These are phyloP conservation scores for Tragelaphus buxtoni DNA, from an alignment of 2,113 vertebrate genomes.

Conservation along the genomic window DNA sequence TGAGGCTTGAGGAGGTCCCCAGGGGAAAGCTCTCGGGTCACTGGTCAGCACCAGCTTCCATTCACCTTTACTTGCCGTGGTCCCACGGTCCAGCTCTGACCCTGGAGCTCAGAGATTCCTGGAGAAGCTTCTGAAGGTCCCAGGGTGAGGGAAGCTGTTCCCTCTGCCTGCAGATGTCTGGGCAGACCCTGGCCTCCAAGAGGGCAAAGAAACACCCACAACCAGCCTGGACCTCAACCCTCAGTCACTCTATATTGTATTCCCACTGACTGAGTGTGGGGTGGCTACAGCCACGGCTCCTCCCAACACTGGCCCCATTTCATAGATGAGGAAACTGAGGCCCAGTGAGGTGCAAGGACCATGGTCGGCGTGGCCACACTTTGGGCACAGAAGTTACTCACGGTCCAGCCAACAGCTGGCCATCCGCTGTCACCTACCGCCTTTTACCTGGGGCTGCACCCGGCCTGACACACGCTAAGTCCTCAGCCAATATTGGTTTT, in stretches of 20 bases:
- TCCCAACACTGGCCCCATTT: neutral
- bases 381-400: neutral
- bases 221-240: neutral
- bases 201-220: neutral
- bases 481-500: neutral
- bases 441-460: neutral
- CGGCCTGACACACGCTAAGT: neutral
- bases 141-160: neutral
- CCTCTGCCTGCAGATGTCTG: neutral
- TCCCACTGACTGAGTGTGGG: neutral
- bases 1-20: neutral
- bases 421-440: neutral
- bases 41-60: neutral
- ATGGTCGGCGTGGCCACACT: neutral
- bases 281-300: neutral
- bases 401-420: neutral
- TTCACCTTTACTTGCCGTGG: neutral
- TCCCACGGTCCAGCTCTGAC: neutral
- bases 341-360: neutral
- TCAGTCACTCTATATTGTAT: neutral
- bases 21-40: neutral
- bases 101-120: neutral
- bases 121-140: neutral
- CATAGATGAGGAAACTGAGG: neutral
- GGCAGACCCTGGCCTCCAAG: neutral